A percentile compares a stretch with the other conserved stretches of the same genome.
phyloP scores from a whole-genome alignment of 2,113 vertebrate species.

The Cardinalis cardinalis region DNA sequence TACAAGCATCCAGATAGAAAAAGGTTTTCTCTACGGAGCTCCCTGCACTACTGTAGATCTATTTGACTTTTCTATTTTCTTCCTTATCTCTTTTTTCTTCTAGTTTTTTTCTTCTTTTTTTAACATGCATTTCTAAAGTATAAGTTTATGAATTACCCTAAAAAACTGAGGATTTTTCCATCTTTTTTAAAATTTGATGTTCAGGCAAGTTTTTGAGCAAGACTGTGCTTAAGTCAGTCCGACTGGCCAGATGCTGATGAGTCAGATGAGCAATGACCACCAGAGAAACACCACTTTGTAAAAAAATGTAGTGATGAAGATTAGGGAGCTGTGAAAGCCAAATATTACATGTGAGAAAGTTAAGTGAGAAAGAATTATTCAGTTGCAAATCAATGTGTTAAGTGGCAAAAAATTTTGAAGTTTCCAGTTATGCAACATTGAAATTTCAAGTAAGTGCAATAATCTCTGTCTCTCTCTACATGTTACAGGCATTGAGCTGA shows the following conservation, averaged over 20 bases:
- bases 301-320: not conserved
- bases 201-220: not conserved
- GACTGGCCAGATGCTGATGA: not conserved
- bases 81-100: not conserved
- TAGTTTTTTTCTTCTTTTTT: not conserved
- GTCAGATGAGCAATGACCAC: not conserved
- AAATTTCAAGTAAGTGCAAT: not conserved
- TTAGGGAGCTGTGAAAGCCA: not conserved
- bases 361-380: not conserved
- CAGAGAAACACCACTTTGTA: not conserved
- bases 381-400: not conserved
- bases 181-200: not conserved
- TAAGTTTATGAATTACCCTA: not conserved
- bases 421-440: not conserved
- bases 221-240: not conserved
- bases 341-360: not conserved
- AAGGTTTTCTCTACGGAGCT: not conserved
- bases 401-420: not conserved
- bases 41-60: not conserved
- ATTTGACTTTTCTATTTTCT: not conserved
- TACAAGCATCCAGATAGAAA: not conserved
- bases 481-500: conserved; percentile 90
- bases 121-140: not conserved
- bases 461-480: not conserved
- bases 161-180: not conserved